Evolutionary conservation across 2,888 invertebrate species (phyloP), one percentile per base, ranked within the genome.

Genomic region (Drosophila multiciliata): DNA sequence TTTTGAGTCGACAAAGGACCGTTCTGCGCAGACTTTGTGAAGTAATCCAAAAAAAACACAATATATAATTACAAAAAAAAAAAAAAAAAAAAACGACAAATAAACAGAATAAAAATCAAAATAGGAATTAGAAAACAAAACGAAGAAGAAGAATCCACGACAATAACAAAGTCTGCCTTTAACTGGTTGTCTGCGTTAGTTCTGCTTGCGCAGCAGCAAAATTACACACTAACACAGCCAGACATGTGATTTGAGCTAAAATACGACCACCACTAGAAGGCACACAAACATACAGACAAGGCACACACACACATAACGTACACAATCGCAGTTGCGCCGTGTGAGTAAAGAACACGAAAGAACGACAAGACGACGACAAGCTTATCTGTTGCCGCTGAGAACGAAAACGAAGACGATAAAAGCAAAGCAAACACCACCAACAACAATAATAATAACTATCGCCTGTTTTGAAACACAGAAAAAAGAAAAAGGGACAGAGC

Each of bases 241-340:
- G 86, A 77, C 89, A 73, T 85, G 80, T 88, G 87, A 84, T 87
- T 84, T 83, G 76, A 76, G 66, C 84, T 81, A 75, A 81, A 83
- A 83, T 82, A 85, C 89, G 75, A 88, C 75, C 75, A 80, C 78
- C 88, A 82, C 83, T 83, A 66, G 59, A 58, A 80, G 72, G 61
- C 54, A 66, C 69, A 68, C 55, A 66, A 66, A 65, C 42, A 50
- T 45, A 65, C 54, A 66, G 58, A 59, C 12, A 54, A 69, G 38
- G 59, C 52, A 48, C 35, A 74, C 20, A 1, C 4, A 48, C 48
- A 48, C 9, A 48, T 7, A 54, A 55, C 26, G 12, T n/a, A 57
- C 32, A 32, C 68, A 71, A 50, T 64, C 61, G 57, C 68, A 70
- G 67, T 65, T 65, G 69, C 52, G 45, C 42, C 54, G 53, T 58